These are phyloP conservation scores for Sericinus montela DNA, from an alignment of 2,888 invertebrate species.

Conservation along the genomic window DNA sequence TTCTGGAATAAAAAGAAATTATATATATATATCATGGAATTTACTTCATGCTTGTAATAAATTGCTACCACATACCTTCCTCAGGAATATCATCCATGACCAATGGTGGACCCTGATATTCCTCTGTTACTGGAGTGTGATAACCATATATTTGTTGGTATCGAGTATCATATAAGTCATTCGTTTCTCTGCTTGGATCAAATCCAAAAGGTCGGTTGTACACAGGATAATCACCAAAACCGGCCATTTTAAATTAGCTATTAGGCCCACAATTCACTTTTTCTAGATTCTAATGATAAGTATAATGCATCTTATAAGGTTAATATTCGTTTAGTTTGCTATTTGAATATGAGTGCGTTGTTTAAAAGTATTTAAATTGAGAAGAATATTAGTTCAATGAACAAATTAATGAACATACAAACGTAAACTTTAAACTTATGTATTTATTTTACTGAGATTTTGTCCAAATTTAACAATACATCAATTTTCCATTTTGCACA, in stretches of 20 bases:
- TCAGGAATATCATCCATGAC: conserved; percentile 68
- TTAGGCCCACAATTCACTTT: conserved; percentile 5
- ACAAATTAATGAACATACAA: too few relatives aligned
- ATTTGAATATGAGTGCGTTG: too few relatives aligned
- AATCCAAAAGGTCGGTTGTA: conserved; percentile 67
- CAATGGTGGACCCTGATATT: conserved; percentile 71
- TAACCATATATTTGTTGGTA: conserved; percentile 75
- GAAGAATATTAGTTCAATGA: too few relatives aligned
- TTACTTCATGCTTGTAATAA: too few relatives aligned
- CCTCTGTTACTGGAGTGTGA: conserved; percentile 68
- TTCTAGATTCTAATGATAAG: background rate
- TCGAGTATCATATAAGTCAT: conserved; percentile 69
- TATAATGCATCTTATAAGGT: too few relatives aligned
- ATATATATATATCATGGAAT: too few relatives aligned
- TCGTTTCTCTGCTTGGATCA: conserved; percentile 66
- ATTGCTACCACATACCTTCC: conserved; percentile 47
- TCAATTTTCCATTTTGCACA: too few relatives aligned
- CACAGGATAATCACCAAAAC: conserved; percentile 65
- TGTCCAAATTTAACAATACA: too few relatives aligned
- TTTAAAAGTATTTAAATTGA: too few relatives aligned
- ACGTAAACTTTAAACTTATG: too few relatives aligned
- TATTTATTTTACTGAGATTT: too few relatives aligned
- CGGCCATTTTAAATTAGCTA: conserved; percentile 57
- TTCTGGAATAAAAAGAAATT: conserved; percentile 41
- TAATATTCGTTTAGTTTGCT: too few relatives aligned